Percentiles rank a stretch among this genome's conserved stretches.
Conservation (phyloP, 2,797 vertebrate species). For the Lateolabrax maculatus region DNA sequence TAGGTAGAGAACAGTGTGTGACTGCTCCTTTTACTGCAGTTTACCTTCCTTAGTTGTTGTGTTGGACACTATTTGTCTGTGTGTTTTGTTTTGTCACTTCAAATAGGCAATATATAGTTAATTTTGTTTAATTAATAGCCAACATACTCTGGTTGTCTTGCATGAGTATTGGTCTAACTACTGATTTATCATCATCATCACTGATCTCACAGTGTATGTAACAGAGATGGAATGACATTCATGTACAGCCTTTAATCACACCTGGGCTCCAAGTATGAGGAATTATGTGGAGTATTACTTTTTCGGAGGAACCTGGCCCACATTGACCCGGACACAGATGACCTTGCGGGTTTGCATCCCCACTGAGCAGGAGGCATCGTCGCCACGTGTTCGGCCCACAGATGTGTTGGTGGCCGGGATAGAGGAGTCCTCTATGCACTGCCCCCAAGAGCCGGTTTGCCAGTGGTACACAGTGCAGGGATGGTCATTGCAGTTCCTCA, state of each 20-base stretch:
- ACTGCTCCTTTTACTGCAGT: no score
- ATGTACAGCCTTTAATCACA: neutral
- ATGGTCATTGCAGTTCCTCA: constrained; percentile 94
- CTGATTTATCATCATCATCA: neutral
- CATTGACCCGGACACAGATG: constrained; percentile 97
- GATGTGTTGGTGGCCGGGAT: constrained; percentile 90
- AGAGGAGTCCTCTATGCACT: constrained; percentile 95
- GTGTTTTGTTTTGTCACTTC: no score
- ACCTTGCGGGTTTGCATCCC: constrained; percentile 98
- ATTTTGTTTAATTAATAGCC: no score
- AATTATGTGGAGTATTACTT: constrained; percentile 87
- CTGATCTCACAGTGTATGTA: neutral
- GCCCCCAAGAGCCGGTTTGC: constrained; percentile 95
- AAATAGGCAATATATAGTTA: no score
- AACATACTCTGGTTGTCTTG: no score
- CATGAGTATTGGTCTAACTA: neutral
- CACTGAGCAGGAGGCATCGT: constrained; percentile 89
- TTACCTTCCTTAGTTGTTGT: no score
- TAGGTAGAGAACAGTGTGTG: no score
- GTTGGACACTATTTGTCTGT: no score
- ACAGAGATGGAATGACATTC: neutral
- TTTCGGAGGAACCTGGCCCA: constrained; percentile 98
- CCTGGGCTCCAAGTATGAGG: no score
- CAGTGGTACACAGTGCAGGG: constrained; percentile 98
- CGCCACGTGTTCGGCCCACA: constrained; percentile 77